Evolutionary conservation across 2,888 invertebrate species (phyloP).

Genomic region (Leptinotarsa tumamoca): DNA sequence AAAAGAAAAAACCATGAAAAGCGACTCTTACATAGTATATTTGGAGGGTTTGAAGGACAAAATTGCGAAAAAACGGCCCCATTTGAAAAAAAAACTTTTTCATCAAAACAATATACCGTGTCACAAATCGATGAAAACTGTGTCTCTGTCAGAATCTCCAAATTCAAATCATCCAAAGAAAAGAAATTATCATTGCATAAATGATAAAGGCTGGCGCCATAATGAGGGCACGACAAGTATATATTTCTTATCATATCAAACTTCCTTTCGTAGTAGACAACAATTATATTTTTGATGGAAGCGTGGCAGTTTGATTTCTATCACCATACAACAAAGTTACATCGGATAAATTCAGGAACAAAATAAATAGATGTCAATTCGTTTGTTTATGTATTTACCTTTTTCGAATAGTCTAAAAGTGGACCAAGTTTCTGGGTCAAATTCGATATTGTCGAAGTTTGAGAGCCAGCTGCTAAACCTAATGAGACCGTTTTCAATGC

Average conservation of each 20-base stretch:
- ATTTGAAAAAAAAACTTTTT: too few species aligned
- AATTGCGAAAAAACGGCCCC: too few species aligned
- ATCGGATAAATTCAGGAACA: too few species aligned
- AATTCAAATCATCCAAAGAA: slow-evolving; percentile 9
- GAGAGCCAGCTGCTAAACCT: background rate
- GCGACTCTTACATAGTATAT: too few species aligned
- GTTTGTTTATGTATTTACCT: background rate
- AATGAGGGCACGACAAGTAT: background rate
- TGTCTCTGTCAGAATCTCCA: background rate
- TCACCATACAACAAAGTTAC: background rate
- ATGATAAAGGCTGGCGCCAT: slow-evolving; percentile 34
- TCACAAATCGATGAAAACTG: too few species aligned
- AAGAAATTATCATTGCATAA: slow-evolving; percentile 30
- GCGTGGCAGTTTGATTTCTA: background rate
- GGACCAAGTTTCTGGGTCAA: slow-evolving; percentile 1
- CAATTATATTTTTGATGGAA: slow-evolving; percentile 2
- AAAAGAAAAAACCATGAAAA: too few species aligned
- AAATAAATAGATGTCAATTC: background rate
- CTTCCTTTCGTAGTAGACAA: background rate
- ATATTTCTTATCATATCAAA: background rate
- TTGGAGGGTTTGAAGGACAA: too few species aligned
- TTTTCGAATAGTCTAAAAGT: background rate
- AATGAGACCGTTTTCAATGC: background rate
- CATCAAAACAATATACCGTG: too few species aligned
- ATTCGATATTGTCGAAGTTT: background rate